A percentile compares a stretch with the other conserved stretches of the same genome.
phyloP scores from a whole-genome alignment of 2,113 vertebrate genomes.

The Eolophus roseicapilla region DNA sequence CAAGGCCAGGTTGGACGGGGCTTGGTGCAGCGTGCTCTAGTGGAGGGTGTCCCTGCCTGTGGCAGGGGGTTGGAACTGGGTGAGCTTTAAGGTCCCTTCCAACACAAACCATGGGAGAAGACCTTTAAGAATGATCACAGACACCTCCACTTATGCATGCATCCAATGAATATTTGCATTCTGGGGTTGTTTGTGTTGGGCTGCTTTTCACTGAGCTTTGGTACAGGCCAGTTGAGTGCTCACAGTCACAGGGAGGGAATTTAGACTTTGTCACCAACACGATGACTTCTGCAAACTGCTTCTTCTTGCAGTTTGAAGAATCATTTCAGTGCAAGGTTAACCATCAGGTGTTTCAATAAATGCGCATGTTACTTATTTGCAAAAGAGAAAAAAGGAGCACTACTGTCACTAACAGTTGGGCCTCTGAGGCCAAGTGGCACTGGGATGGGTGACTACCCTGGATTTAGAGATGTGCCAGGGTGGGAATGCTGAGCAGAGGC shows the following conservation, averaged over 20 bases:
- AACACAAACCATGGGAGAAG: neutral
- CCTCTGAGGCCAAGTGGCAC: accelerated
- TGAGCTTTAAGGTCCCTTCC: neutral
- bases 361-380: neutral
- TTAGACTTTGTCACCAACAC: accelerated
- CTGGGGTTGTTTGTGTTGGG: neutral
- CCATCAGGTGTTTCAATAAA: accelerated
- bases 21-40: neutral
- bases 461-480: neutral
- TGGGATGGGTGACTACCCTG: neutral
- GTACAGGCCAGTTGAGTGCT: neutral
- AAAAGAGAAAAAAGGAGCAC: accelerated
- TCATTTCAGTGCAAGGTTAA: accelerated
- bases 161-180: accelerated
- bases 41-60: neutral
- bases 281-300: neutral
- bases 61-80: neutral
- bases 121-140: accelerated
- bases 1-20: neutral
- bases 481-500: neutral
- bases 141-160: accelerated
- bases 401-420: accelerated
- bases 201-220: neutral
- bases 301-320: neutral
- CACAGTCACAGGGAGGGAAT: accelerated